Conservation (phyloP, 2,113 vertebrate genomes). For the Phalacrocorax brasilianus region DNA sequence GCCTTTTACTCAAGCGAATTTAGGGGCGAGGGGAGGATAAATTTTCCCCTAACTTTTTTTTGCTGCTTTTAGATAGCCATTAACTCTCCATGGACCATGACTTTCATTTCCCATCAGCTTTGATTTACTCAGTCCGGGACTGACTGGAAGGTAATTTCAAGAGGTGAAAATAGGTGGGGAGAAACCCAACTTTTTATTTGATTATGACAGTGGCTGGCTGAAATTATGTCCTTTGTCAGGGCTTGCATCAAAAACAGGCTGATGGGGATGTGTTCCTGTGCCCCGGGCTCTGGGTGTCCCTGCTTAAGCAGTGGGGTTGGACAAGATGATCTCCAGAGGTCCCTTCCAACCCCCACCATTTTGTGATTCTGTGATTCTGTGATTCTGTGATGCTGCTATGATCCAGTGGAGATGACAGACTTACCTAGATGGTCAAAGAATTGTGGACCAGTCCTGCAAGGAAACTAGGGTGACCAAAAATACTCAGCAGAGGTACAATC, state of each 20-base stretch:
- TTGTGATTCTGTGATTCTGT: not conserved
- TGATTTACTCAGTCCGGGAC: constrained; percentile 68
- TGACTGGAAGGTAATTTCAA: constrained; percentile 67
- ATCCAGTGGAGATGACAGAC: not conserved
- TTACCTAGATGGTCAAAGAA: not conserved
- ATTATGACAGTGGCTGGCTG: constrained; percentile 43
- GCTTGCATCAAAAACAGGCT: constrained; percentile 29
- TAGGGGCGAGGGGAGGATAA: constrained; percentile 53
- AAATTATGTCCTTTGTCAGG: constrained; percentile 56
- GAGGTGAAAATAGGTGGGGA: constrained; percentile 35
- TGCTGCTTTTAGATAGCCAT: constrained; percentile 54
- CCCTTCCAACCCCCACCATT: no score
- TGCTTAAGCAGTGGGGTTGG: no score
- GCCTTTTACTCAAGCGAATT: constrained; percentile 59
- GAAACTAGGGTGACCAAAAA: not conserved
- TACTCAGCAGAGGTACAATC: not conserved
- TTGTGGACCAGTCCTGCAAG: not conserved
- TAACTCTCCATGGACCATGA: constrained; percentile 62
- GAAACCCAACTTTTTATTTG: constrained; percentile 26
- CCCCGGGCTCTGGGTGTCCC: no score
- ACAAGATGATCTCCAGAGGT: no score
- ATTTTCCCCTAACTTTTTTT: constrained; percentile 26
- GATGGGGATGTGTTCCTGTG: not conserved
- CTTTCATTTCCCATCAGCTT: constrained; percentile 68
- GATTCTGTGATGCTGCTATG: not conserved